These are phyloP conservation scores for Heterocephalus glaber DNA, from an alignment of 2,113 vertebrate species.

Conservation along the genomic window DNA sequence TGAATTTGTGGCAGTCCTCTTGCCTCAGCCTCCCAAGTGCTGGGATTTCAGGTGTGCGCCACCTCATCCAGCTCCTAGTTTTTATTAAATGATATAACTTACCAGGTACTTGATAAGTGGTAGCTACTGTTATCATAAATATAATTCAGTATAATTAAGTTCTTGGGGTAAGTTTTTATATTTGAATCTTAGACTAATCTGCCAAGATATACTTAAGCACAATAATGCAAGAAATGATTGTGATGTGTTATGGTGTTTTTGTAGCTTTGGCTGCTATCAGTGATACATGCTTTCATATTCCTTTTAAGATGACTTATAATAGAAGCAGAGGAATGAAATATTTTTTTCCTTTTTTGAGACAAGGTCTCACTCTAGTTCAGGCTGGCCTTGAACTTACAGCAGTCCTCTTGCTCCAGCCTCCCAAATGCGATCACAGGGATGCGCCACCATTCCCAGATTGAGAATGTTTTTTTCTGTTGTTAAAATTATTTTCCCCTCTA, in stretches of 20 bases:
- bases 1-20: not conserved
- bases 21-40: not conserved
- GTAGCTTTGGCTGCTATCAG: not conserved
- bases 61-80: not conserved
- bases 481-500: not conserved
- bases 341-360: not conserved
- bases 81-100: slow-evolving; percentile 22
- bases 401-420: not conserved
- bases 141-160: not conserved
- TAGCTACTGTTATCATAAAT: not conserved
- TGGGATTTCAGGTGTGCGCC: not conserved
- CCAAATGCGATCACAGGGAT: not conserved
- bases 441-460: not conserved
- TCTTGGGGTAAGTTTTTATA: not conserved
- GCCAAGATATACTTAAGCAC: not conserved
- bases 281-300: not conserved
- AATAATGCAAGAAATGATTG: not conserved
- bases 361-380: not conserved
- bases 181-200: slow-evolving; percentile 2
- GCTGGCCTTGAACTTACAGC: not conserved
- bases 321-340: not conserved
- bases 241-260: slow-evolving; percentile 4
- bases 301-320: not conserved
- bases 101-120: not conserved
- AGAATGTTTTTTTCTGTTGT: not conserved